phyloP scores from a whole-genome alignment of 2,888 invertebrate species.

The Drosophila maculinotata region DNA sequence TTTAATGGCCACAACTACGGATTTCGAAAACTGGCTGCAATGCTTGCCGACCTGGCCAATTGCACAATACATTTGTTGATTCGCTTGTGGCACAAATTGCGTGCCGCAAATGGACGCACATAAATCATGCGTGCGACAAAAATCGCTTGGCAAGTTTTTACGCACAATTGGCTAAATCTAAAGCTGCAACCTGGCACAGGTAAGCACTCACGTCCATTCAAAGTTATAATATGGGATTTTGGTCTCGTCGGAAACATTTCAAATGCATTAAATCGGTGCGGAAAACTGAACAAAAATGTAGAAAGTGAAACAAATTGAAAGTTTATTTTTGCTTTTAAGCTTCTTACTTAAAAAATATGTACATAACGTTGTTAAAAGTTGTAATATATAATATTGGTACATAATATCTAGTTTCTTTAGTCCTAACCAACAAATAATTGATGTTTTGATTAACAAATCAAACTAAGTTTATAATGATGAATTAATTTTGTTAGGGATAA shows the following conservation, averaged over 20 bases:
- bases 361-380: background rate
- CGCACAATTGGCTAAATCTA: slow-evolving; percentile 64
- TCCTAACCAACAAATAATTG: no score
- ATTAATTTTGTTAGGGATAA: no score
- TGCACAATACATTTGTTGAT: slow-evolving; percentile 61
- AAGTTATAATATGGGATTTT: slow-evolving; percentile 8
- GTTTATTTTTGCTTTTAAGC: background rate
- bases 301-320: no score
- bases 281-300: background rate
- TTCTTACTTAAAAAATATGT: background rate
- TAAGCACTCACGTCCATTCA: slow-evolving; percentile 8
- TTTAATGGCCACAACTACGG: slow-evolving; percentile 49
- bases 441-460: no score
- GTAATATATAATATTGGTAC: background rate
- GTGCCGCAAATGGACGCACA: slow-evolving; percentile 63
- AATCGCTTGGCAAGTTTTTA: slow-evolving; percentile 57
- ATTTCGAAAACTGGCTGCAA: slow-evolving; percentile 27
- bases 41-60: slow-evolving; percentile 33
- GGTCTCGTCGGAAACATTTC: slow-evolving; percentile 12
- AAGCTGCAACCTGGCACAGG: slow-evolving; percentile 34
- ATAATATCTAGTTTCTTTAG: background rate
- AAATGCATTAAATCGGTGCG: slow-evolving; percentile 19
- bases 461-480: no score
- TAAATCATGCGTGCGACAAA: slow-evolving; percentile 68
- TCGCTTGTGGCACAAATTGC: slow-evolving; percentile 58